Evolutionary conservation across 2,888 invertebrate genomes (phyloP), one percentile per base, ranked within the genome.

Genomic region (Rhagonycha fulva): DNA sequence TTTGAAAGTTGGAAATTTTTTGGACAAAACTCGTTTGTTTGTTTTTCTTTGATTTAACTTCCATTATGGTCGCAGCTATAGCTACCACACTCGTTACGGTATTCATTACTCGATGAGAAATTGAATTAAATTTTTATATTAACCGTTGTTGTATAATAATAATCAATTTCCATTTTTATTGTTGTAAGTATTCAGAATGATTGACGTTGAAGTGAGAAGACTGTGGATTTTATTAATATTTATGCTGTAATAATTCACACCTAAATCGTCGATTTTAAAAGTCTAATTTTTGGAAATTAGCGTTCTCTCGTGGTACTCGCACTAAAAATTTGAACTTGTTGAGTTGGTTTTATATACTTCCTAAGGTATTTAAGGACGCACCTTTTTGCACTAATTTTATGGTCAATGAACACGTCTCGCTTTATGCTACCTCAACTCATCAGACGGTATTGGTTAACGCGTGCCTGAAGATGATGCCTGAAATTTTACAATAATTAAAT

Each of bases 341-440:
- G 24, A 66, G 24, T 66, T 63, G 24, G 61, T 61, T n/a, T n/a
- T 61, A 14, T 1, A 19, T 19, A 19, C 63, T 63, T 63, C 63
- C 24, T 63, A 66, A 24, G 63, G 63, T 66, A 66, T 66, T 47
- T 23, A 23, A 60, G 47, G 32, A 30, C 69, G 69, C 32, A 47
- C 47, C 30, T 69, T 69, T 69, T 69, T 69, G 47, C 47, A 47
- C 47, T 23, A 69, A 69, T 69, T 69, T 69, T 69, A 69, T 47
- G 69, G 32, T 47, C 30, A 23, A 69, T 69, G 69, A 69, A 69
- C 69, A 69, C 69, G 69, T 32, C 69, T 69, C 47, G 63, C n/a
- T 66, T 66, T 26, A n/a, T 66, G 63, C 63, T 66, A 66, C 24
- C 24, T 24, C 63, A 66, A 66, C 26, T 66, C 63, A 26, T 66